These are phyloP conservation scores for Zaprionus tsacasi DNA, from an alignment of 1,140 invertebrate genomes.

Conservation along the genomic window DNA sequence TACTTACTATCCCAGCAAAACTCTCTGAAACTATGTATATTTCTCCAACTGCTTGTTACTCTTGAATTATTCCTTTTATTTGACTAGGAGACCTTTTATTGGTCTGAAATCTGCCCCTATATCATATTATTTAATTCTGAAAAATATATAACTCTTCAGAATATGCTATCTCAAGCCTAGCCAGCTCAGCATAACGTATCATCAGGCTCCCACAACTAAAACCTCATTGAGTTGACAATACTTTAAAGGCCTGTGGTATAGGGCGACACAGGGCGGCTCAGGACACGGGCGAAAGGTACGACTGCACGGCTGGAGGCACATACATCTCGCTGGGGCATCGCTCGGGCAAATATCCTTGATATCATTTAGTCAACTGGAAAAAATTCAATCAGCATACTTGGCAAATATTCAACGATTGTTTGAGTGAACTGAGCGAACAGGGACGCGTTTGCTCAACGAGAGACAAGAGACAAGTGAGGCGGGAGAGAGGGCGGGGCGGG, in stretches of 20 bases:
- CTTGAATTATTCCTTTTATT: not conserved
- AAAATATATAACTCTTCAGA: not conserved
- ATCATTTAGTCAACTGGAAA: conserved; percentile 84
- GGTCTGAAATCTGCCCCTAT: not conserved
- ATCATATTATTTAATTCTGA: not conserved
- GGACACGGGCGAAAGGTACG: conserved; percentile 2
- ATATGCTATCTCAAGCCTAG: not conserved
- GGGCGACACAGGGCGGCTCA: conserved; percentile 17
- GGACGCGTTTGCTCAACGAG: conserved; percentile 4
- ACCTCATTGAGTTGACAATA: not conserved
- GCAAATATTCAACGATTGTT: conserved; percentile 80
- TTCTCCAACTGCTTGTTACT: not conserved
- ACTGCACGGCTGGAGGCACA: conserved; percentile 11
- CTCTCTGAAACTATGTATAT: too few species aligned
- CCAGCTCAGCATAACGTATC: not conserved
- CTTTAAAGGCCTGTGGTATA: conserved; percentile 40
- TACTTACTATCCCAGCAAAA: too few species aligned
- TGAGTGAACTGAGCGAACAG: conserved; percentile 37
- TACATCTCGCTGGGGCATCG: conserved; percentile 30
- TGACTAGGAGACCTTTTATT: not conserved
- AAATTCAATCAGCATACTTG: conserved; percentile 84
- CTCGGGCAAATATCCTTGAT: conserved; percentile 83
- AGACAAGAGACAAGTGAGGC: conserved; percentile 11
- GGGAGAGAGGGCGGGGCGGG: not conserved
- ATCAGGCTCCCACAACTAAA: not conserved